Conservation (phyloP, 2,888 invertebrate genomes). For the Emmelina monodactyla region DNA sequence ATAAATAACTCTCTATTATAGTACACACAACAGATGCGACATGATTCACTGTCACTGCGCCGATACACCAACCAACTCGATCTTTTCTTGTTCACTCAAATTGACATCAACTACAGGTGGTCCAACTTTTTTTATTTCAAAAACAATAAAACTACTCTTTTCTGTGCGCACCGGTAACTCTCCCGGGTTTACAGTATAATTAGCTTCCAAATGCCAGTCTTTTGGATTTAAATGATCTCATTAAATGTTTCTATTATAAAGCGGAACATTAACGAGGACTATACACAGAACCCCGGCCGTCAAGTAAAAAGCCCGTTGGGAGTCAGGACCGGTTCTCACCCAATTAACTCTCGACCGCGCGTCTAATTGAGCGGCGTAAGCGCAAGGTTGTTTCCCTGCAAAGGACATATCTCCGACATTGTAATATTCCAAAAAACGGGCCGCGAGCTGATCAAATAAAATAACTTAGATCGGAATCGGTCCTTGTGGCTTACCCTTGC, state of each 20-base stretch:
- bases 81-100: background rate
- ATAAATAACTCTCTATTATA: background rate
- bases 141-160: background rate
- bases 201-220: background rate
- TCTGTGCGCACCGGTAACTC: no score
- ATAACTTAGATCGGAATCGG: no score
- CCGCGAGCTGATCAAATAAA: no score
- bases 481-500: background rate
- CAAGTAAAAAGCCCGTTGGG: conserved; percentile 18
- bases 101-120: background rate
- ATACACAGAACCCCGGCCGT: background rate
- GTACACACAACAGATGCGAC: background rate
- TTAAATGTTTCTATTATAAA: background rate
- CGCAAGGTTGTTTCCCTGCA: conserved; percentile 1
- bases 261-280: no score
- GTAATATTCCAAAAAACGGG: background rate
- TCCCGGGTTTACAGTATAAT: background rate
- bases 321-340: conserved; percentile 33
- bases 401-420: background rate
- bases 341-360: conserved; percentile 30
- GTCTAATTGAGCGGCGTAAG: conserved; percentile 1
- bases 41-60: conserved; percentile 1
- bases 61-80: background rate
- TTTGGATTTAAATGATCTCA: background rate
- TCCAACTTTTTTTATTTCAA: background rate